These are phyloP conservation scores for Myripristis murdjan DNA, from an alignment of 2,797 vertebrate genomes.

Conservation along the genomic window DNA sequence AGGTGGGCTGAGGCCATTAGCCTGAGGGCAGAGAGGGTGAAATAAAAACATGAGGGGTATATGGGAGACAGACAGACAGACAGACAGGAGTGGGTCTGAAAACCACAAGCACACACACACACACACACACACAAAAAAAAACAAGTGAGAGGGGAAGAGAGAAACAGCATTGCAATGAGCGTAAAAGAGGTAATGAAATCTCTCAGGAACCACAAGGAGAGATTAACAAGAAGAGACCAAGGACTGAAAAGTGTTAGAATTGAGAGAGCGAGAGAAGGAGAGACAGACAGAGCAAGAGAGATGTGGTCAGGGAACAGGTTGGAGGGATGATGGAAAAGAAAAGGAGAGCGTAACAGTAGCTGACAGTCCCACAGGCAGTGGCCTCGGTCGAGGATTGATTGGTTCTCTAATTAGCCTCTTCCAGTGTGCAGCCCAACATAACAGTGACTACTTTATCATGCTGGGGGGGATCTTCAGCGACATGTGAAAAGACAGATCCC, in stretches of 20 bases:
- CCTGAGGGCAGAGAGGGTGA: conserved; percentile 55
- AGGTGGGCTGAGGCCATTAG: conserved; percentile 61
- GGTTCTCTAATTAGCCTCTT: conserved; percentile 82
- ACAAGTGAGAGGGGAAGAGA: conserved; percentile 10
- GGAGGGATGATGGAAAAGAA: conserved; percentile 50
- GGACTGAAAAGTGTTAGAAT: conserved; percentile 54
- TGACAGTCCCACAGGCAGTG: conserved; percentile 74
- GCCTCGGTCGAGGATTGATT: conserved; percentile 76
- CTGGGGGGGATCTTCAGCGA: conserved; percentile 68
- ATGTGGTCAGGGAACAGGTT: conserved; percentile 60
- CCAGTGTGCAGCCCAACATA: conserved; percentile 67
- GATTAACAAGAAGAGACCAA: conserved; percentile 58
- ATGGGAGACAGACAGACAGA: conserved; percentile 28
- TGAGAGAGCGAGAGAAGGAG: conserved; percentile 34
- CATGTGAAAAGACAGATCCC: conserved; percentile 67
- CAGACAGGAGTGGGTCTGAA: conserved; percentile 16
- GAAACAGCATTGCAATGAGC: conserved; percentile 52
- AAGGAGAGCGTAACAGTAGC: conserved; percentile 62
- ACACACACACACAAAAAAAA: too few species aligned
- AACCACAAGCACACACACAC: conserved; percentile 28
- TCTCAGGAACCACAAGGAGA: conserved; percentile 49
- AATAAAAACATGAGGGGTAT: conserved; percentile 66
- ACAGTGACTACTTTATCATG: conserved; percentile 73
- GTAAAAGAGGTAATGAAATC: conserved; percentile 60
- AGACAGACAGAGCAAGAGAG: conserved; percentile 39